Conservation (phyloP, 2,888 invertebrate species). For the Cheiracanthium punctorium region DNA sequence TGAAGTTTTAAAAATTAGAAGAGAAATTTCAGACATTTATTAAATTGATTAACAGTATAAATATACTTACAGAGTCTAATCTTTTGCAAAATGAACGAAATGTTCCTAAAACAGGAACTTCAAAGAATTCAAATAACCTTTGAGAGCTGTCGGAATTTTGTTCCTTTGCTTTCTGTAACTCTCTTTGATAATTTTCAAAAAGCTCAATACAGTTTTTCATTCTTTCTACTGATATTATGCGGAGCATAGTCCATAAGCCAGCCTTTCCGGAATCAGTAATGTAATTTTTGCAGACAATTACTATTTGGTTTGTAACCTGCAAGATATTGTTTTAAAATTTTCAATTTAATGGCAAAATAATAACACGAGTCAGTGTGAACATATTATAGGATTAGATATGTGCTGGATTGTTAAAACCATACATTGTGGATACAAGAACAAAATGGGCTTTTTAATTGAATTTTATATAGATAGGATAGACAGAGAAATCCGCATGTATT, state of each 20-base stretch:
- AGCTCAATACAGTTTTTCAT: conserved; percentile 80
- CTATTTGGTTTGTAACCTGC: conserved; percentile 90
- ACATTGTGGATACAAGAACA: no score
- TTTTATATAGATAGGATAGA: no score
- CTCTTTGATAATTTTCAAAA: conserved; percentile 80
- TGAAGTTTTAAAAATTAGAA: neutral
- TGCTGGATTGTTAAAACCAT: no score
- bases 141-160: conserved; percentile 84
- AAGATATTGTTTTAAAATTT: no score
- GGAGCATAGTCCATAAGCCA: conserved; percentile 86
- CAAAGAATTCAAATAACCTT: conserved; percentile 87
- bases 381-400: no score
- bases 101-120: conserved; percentile 92
- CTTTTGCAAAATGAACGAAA: conserved; percentile 88
- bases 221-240: conserved; percentile 82
- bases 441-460: no score
- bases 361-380: no score
- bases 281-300: conserved; percentile 86
- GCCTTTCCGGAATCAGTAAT: conserved; percentile 83
- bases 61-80: conserved; percentile 81
- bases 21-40: neutral
- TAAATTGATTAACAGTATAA: neutral
- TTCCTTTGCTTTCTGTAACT: conserved; percentile 81
- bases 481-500: no score
- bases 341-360: no score